These are phyloP conservation scores for Bombus terrestris DNA, from an alignment of 1,140 invertebrate genomes.

Conservation along the genomic window DNA sequence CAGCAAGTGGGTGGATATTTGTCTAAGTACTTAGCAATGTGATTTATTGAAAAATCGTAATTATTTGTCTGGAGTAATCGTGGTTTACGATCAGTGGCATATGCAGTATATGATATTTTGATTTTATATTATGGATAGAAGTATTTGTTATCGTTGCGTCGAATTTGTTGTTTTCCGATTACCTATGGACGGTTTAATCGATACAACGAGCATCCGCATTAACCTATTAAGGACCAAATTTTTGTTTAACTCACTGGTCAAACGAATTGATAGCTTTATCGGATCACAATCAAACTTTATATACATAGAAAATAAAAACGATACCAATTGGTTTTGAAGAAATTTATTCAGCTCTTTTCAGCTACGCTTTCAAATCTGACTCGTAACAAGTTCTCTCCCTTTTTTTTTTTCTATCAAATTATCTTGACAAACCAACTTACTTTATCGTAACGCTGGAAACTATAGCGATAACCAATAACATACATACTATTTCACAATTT, in stretches of 20 bases:
- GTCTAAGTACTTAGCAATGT: background rate
- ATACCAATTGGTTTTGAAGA: too few species aligned
- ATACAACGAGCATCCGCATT: background rate
- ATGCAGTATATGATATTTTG: too few species aligned
- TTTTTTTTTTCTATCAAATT: too few species aligned
- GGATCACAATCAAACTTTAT: background rate
- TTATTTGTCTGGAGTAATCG: background rate
- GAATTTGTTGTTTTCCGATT: background rate
- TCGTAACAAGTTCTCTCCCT: too few species aligned
- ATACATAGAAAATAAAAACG: too few species aligned
- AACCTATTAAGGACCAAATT: background rate
- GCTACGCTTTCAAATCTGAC: too few species aligned
- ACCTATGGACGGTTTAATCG: background rate
- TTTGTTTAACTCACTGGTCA: background rate
- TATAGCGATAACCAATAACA: too few species aligned
- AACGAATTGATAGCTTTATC: background rate
- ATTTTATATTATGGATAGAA: background rate
- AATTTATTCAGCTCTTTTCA: too few species aligned
- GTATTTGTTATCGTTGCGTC: background rate
- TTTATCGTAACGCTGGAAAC: too few species aligned
- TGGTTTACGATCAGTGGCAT: too few species aligned
- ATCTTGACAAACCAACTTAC: too few species aligned
- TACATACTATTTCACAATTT: too few species aligned
- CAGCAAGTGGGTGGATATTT: background rate
- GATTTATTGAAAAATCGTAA: background rate